phyloP scores from a whole-genome alignment of 2,797 vertebrate genomes.

The Scleropages formosus region DNA sequence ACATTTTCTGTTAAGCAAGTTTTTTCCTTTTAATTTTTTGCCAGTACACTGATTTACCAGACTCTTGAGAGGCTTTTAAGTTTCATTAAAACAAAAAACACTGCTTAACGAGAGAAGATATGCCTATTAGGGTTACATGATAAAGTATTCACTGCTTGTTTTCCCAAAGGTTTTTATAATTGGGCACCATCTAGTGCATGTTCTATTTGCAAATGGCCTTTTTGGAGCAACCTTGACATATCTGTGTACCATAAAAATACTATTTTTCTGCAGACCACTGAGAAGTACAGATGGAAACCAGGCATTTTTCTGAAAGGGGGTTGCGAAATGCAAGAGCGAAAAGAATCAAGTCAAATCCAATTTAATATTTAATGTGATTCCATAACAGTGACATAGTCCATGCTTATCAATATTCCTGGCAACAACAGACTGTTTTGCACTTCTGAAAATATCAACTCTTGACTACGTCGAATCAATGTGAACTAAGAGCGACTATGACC shows the following conservation, averaged over 20 bases:
- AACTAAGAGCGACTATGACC: not conserved
- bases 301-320: not conserved
- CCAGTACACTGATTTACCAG: not conserved
- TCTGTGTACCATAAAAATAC: not conserved
- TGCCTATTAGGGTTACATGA: constrained; percentile 21
- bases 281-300: not conserved
- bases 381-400: not conserved
- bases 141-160: constrained; percentile 26
- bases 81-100: constrained; percentile 22
- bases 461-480: not conserved
- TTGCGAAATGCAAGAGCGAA: not conserved
- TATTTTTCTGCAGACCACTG: not conserved
- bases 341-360: not conserved
- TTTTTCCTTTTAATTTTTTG: not conserved
- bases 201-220: constrained; percentile 13
- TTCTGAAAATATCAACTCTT: constrained; percentile 5
- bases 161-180: constrained; percentile 8
- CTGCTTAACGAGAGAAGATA: constrained; percentile 25
- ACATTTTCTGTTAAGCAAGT: not conserved
- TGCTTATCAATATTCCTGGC: not conserved
- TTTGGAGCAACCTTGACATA: constrained; percentile 24
- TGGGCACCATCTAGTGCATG: constrained; percentile 2
- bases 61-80: constrained; percentile 23
- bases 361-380: not conserved
- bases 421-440: not conserved